phyloP scores from a whole-genome alignment of 2,113 vertebrate species.

The Melanocharis versteri region DNA sequence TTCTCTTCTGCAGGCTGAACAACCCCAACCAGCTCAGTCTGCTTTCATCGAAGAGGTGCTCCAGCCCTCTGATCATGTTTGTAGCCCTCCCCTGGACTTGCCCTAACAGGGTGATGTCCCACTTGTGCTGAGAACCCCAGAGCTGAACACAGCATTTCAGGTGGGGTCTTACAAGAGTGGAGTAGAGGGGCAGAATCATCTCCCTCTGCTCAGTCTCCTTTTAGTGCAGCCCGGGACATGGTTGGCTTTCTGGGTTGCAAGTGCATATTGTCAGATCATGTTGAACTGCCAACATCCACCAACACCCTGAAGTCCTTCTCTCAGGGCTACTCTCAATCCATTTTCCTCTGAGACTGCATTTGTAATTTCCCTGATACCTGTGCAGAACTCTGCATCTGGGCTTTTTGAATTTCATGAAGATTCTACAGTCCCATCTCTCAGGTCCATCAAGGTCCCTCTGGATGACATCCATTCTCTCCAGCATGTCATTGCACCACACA shows the following conservation, averaged over 20 bases:
- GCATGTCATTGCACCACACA: not conserved
- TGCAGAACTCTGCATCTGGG: not conserved
- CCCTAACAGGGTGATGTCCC: too few species aligned
- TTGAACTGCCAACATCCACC: not conserved
- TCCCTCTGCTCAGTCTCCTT: not conserved
- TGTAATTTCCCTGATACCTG: fast-evolving
- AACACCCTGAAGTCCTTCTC: not conserved
- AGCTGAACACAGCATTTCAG: not conserved
- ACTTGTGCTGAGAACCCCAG: not conserved
- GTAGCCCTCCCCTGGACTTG: not conserved
- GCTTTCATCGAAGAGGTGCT: not conserved
- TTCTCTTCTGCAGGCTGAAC: not conserved
- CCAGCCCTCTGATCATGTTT: not conserved
- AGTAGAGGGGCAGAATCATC: not conserved
- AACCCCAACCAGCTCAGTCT: not conserved
- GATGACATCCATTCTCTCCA: not conserved
- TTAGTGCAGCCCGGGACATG: not conserved
- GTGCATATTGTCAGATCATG: too few species aligned
- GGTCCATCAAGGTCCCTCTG: not conserved
- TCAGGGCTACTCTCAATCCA: not conserved
- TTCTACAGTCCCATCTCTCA: not conserved
- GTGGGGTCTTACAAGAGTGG: not conserved
- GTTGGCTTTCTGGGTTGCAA: not conserved
- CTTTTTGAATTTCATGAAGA: not conserved
- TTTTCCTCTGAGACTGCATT: not conserved